These are phyloP conservation scores for Megaptera novaeangliae DNA, from an alignment of 2,113 vertebrate species.

Conservation along the genomic window DNA sequence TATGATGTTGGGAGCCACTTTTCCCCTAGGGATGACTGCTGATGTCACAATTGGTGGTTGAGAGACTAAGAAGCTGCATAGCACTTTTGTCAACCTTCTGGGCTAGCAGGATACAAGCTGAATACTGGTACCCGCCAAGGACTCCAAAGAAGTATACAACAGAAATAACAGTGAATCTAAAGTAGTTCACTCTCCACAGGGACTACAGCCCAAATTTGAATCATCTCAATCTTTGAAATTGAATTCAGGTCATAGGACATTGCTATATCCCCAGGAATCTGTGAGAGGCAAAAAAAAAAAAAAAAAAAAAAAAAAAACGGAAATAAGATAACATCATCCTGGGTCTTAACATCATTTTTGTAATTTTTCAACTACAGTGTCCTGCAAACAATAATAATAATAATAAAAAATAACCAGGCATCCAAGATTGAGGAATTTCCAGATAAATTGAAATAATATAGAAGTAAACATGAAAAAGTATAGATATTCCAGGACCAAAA, in stretches of 20 bases:
- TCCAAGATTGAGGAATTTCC: not conserved
- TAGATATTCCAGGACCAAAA: not conserved
- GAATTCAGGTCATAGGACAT: not conserved
- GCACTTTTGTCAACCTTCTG: not conserved
- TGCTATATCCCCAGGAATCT: not conserved
- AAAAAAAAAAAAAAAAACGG: not conserved
- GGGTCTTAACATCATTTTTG: not conserved
- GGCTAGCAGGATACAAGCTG: not conserved
- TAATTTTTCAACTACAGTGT: not conserved
- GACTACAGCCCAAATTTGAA: not conserved
- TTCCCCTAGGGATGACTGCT: not conserved
- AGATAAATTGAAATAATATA: not conserved
- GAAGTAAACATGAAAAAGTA: not conserved
- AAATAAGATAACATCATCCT: not conserved
- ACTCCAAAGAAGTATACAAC: not conserved
- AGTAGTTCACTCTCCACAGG: not conserved
- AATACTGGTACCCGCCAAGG: not conserved
- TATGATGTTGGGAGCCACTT: not conserved
- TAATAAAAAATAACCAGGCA: not conserved
- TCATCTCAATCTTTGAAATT: not conserved
- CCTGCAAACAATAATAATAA: not conserved
- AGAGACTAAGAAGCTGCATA: not conserved
- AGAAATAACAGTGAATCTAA: not conserved
- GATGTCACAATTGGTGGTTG: not conserved
- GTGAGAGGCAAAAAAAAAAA: not conserved